Evolutionary conservation across 1,140 invertebrate genomes (phyloP).

Genomic region (Hylaeus volcanicus): DNA sequence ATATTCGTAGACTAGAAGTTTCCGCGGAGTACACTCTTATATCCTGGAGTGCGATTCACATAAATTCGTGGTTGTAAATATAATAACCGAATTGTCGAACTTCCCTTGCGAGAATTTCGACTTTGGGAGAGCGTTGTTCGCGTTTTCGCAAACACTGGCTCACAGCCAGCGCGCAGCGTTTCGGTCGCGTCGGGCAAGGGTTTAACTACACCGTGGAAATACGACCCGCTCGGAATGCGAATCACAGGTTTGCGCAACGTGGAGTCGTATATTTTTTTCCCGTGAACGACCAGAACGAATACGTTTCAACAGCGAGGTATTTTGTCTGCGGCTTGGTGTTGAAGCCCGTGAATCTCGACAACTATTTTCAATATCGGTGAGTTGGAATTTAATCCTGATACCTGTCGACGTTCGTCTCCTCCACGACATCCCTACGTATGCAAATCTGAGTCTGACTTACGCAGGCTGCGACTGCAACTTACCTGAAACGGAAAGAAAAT

Average conservation of each 20-base stretch:
- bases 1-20: too few species aligned
- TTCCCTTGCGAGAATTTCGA: too few species aligned
- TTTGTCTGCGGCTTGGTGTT: background rate
- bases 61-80: too few species aligned
- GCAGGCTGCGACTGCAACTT: background rate
- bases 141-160: background rate
- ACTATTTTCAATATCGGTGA: background rate
- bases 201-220: conserved; percentile 3
- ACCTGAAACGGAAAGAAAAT: background rate
- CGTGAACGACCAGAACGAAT: background rate
- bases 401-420: too few species aligned
- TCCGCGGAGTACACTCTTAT: too few species aligned
- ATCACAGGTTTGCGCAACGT: background rate
- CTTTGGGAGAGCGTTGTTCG: background rate
- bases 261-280: background rate
- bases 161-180: conserved; percentile 1
- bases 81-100: too few species aligned
- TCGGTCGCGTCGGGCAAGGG: background rate
- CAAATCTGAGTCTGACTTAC: conserved; percentile 8
- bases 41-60: too few species aligned
- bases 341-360: background rate
- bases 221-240: conserved; percentile 1
- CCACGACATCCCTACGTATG: background rate
- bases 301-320: background rate
- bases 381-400: background rate